phyloP scores from a whole-genome alignment of 1,140 invertebrate species.

The Belonocnema kinseyi region DNA sequence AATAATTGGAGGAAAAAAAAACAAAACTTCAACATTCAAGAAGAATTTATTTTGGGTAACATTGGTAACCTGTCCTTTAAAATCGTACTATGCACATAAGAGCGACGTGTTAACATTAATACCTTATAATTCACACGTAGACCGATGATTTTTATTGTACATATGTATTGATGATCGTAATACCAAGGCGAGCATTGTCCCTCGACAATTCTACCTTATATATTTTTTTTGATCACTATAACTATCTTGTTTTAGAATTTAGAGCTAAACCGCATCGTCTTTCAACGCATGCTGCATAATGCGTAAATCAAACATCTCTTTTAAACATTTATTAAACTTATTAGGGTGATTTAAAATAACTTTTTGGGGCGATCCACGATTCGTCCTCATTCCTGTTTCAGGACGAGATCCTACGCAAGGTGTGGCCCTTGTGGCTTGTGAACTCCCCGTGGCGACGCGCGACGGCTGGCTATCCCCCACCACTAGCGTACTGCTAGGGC shows the following conservation, averaged over 20 bases:
- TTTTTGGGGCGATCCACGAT: no score
- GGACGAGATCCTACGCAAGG: no score
- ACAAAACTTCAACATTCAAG: slow-evolving; percentile 40
- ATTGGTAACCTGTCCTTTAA: slow-evolving; percentile 42
- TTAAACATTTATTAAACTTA: no score
- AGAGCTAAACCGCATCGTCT: slow-evolving; percentile 51
- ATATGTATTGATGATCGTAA: slow-evolving; percentile 6
- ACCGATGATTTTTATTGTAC: slow-evolving; percentile 44
- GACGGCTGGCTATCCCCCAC: no score
- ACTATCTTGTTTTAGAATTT: slow-evolving; percentile 51
- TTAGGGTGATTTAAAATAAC: no score
- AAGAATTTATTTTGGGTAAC: slow-evolving; percentile 43
- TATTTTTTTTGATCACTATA: slow-evolving; percentile 36
- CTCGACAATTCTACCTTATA: no score
- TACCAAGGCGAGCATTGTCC: no score
- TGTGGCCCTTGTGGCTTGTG: no score
- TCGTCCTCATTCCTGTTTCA: no score
- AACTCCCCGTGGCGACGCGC: no score
- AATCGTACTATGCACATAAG: slow-evolving; percentile 46
- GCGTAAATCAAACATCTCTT: no score
- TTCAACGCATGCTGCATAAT: slow-evolving; percentile 46
- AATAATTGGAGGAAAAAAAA: slow-evolving; percentile 15
- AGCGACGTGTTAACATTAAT: slow-evolving; percentile 39
- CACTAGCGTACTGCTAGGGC: no score
- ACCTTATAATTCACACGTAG: slow-evolving; percentile 42